A percentile compares a stretch with the other conserved stretches of the same genome.
Evolutionary conservation across 2,797 vertebrate species (phyloP).

Genomic region (Spheniscus humboldti): DNA sequence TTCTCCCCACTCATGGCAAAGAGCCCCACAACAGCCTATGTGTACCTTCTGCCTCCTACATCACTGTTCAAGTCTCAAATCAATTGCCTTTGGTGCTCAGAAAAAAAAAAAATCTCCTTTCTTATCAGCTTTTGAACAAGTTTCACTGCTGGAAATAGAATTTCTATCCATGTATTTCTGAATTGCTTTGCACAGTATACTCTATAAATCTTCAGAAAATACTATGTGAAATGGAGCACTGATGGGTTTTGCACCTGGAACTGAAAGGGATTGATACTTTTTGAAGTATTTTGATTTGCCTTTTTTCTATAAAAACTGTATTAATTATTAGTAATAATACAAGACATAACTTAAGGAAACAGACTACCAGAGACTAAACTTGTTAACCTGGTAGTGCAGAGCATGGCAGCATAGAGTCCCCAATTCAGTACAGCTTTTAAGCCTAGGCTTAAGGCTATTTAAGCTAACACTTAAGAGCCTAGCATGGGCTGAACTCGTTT

Average conservation of each 20-base stretch:
- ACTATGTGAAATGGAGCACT: not conserved
- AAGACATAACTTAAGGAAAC: not conserved
- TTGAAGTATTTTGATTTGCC: not conserved
- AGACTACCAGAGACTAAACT: not conserved
- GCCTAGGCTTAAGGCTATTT: not conserved
- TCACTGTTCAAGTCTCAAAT: not conserved
- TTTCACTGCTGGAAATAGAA: not conserved
- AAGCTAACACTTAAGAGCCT: not conserved
- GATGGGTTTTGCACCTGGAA: not conserved
- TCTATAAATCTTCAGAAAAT: not conserved
- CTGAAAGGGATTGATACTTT: not conserved
- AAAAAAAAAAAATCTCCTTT: not conserved
- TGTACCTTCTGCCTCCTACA: not conserved
- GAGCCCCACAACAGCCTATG: not conserved
- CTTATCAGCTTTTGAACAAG: not conserved
- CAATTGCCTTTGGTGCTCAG: not conserved
- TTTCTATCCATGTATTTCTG: not conserved
- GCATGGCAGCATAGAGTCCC: rapidly evolving
- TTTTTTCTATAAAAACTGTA: not conserved
- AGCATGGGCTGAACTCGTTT: not conserved
- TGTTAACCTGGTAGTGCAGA: not conserved
- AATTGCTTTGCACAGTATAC: not conserved
- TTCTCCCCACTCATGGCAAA: not conserved
- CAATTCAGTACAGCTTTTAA: not conserved
- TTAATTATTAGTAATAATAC: not conserved